Evolutionary conservation across 35 echinoderm and acorn worm species (phyloP), one percentile per base, ranked within the genome.

Genomic region (Apostichopus californicus): DNA sequence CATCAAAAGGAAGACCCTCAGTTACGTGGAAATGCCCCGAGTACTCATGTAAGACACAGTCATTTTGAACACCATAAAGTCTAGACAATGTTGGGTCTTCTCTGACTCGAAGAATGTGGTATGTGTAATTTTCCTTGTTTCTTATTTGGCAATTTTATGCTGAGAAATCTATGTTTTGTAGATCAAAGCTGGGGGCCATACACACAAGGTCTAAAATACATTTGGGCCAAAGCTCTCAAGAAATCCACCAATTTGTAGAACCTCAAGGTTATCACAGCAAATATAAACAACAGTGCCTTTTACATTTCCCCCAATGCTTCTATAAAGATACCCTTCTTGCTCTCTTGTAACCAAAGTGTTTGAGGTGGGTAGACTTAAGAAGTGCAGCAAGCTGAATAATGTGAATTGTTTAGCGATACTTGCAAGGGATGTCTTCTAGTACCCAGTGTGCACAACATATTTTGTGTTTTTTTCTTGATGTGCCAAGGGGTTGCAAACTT

Each of bases 201-300:
- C 56, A 61, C 15, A 25, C 58, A 87, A n/a, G 86, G 86, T 57
- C 58, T 60, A 60, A 60, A 10, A 0, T 60, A 60, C 57, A 64
- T 87, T 87, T 59, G 86, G 86, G 11, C 86, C 64, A 87, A 65
- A 87, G 52, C 86, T 87, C 20, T 87, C 86, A 56, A 87, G 14
- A 59, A 87, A 87, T 7, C 81, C 52, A 59, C 52, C 81, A 13
- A 85, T 20, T 17, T 56, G 81, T 13, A 54, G 81, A 85, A 56
- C 8, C 11, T 58, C 86, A 87, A 66, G 61, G 14, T 87, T 87
- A 22, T 87, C 86, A 87, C 59, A 87, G 56, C 59, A 55, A 83
- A 55, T 9, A 18, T 7, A 87, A 11, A 61, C 58, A 61, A 12
- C 86, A 10, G 86, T 87, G 23, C 86, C 86, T 87, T 68, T 87